phyloP scores from a whole-genome alignment of 2,888 invertebrate genomes.

The Campoplex nolae region DNA sequence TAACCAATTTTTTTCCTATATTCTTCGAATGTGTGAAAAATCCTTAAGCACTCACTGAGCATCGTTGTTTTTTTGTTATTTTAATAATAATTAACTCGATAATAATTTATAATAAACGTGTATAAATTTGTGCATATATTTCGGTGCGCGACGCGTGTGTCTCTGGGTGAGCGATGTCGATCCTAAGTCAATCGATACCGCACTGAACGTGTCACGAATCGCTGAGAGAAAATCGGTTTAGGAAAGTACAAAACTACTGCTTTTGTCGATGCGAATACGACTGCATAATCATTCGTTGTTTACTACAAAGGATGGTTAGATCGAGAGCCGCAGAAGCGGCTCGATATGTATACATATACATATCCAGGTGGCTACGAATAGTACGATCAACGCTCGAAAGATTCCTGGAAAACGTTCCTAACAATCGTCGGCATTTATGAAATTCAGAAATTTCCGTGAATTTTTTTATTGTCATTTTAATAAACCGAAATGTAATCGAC shows the following conservation, averaged over 20 bases:
- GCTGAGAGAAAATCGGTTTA: slow-evolving; percentile 5
- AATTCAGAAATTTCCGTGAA: neutral
- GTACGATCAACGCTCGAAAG: neutral
- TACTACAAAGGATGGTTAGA: neutral
- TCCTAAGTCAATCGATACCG: slow-evolving; percentile 42
- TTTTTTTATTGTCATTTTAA: neutral
- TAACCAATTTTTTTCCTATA: neutral
- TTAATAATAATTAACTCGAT: neutral
- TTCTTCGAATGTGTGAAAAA: neutral
- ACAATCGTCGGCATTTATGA: neutral
- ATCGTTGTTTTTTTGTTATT: neutral
- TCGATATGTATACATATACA: neutral
- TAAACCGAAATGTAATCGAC: neutral
- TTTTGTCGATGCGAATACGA: neutral
- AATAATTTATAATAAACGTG: neutral
- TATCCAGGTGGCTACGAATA: neutral
- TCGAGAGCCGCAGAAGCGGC: neutral
- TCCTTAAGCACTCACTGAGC: neutral
- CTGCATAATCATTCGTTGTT: neutral
- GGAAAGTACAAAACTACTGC: slow-evolving; percentile 12
- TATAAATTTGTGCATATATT: neutral
- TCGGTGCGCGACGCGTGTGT: neutral
- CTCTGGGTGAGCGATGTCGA: slow-evolving; percentile 30
- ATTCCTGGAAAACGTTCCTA: neutral
- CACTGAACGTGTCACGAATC: slow-evolving; percentile 37